A percentile compares a stretch with the other conserved stretches of the same genome.
phyloP scores from a whole-genome alignment of 2,113 vertebrate genomes.

The Rhinoptilus africanus region DNA sequence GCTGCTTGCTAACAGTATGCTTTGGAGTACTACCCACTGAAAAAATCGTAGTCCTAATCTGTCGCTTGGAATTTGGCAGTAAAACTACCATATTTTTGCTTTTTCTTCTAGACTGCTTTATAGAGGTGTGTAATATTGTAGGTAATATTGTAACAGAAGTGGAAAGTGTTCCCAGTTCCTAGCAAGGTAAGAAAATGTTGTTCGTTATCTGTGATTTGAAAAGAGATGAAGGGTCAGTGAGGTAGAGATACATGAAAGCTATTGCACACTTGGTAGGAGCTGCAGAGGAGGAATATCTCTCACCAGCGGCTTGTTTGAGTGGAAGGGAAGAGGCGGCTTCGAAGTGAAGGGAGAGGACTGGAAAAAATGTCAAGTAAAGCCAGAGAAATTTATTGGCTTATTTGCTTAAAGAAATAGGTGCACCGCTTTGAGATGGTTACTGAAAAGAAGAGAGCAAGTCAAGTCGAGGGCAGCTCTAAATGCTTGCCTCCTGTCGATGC shows the following conservation, averaged over 20 bases:
- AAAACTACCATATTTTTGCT: background rate
- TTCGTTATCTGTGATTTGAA: slow-evolving; percentile 38
- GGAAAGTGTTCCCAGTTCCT: slow-evolving; percentile 9
- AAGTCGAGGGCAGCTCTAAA: background rate
- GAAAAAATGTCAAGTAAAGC: slow-evolving; percentile 7
- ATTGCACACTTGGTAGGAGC: background rate
- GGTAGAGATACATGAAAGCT: slow-evolving; percentile 12
- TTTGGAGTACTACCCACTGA: background rate
- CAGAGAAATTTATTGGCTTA: background rate
- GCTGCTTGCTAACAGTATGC: background rate
- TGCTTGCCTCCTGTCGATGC: background rate
- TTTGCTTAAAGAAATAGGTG: slow-evolving; percentile 3
- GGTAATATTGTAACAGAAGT: background rate
- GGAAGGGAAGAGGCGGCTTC: background rate
- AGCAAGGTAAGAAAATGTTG: slow-evolving; percentile 42
- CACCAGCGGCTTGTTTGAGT: background rate
- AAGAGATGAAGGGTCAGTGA: slow-evolving; percentile 21
- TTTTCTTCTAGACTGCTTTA: background rate
- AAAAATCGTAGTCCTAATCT: background rate
- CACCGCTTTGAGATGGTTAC: background rate
- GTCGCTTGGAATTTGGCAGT: background rate
- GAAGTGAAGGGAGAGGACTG: background rate
- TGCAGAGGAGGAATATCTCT: background rate
- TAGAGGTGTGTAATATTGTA: background rate
- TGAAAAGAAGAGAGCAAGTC: background rate